These are phyloP conservation scores for Griposia aprilina DNA, from an alignment of 2,888 invertebrate genomes.

Conservation along the genomic window DNA sequence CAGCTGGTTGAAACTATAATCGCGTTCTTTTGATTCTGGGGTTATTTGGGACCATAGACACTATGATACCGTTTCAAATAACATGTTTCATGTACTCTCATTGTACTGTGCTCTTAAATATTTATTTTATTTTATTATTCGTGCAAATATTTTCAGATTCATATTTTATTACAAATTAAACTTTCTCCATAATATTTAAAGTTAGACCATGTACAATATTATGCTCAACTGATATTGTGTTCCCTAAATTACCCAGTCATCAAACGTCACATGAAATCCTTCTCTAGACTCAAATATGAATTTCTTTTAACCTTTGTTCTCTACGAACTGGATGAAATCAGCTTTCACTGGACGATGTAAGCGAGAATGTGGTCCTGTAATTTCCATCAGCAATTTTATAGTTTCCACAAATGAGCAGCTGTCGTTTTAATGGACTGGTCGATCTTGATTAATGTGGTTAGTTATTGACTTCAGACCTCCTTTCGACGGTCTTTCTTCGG, in stretches of 20 bases:
- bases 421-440: slow-evolving; percentile 46
- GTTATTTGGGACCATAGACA: neutral
- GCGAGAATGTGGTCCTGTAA: slow-evolving; percentile 40
- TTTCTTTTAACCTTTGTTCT: slow-evolving; percentile 33
- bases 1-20: neutral
- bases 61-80: too few species aligned
- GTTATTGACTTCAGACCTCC: slow-evolving; percentile 61
- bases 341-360: slow-evolving; percentile 47
- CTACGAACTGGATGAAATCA: slow-evolving; percentile 26
- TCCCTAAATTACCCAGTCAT: neutral
- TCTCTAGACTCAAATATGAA: neutral
- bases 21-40: neutral
- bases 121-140: too few species aligned
- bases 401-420: slow-evolving; percentile 56
- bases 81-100: neutral
- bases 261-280: slow-evolving; percentile 17
- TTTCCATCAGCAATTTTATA: slow-evolving; percentile 59
- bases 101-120: too few species aligned
- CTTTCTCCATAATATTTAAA: neutral
- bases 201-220: neutral
- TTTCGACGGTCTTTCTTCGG: slow-evolving; percentile 52
- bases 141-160: too few species aligned
- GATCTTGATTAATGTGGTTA: slow-evolving; percentile 68
- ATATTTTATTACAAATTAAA: too few species aligned
- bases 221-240: neutral